Evolutionary conservation across 2,797 vertebrate genomes (phyloP), one percentile per base, ranked within the genome.

Genomic region (Eulemur coronatus): DNA sequence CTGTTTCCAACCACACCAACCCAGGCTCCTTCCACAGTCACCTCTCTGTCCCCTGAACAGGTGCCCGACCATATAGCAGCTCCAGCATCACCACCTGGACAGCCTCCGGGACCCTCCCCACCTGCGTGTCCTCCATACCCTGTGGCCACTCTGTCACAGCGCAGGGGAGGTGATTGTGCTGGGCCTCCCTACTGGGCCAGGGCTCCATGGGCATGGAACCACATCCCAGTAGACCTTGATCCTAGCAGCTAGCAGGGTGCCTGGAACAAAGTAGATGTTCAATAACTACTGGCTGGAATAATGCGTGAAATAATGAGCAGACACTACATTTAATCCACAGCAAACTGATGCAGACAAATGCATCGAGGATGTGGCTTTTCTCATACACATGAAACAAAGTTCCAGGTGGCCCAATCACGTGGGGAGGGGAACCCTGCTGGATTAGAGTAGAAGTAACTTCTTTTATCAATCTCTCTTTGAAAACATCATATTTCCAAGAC

Each of bases 331-430:
- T 7, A 13, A 22, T 20, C 65, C 33, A 1, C 17, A 61, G 84
- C 55, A 63, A 46, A 41, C 0, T 0, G 30, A 24, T 3, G 26
- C 80, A 65, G 69, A 35, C 0, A n/a, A 30, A 75, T 0, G 1
- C 63, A 4, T 5, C 2, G 12, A 33, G n/a, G 59, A 18, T 0
- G 6, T 4, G 20, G 46, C 30, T 57, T 7, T 26, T 35, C 48
- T 35, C 9, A 1, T 3, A 17, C 3, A 12, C 26, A 2, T 0
- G 7, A 57, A 7, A 41, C 7, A 57, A 61, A 13, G 33, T 12
- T 88, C 63, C 75, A 80, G 0, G 12, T 2, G 73, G 43, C 17
- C 41, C 81, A 0, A 1, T 13, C 41, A 11, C 41, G 50, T 22
- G 89, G 81, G 78, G 30, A 52, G 69, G 69, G 7, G 18, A 81